Conservation (phyloP, 1,140 invertebrate genomes). For the Lepidurus apus region DNA sequence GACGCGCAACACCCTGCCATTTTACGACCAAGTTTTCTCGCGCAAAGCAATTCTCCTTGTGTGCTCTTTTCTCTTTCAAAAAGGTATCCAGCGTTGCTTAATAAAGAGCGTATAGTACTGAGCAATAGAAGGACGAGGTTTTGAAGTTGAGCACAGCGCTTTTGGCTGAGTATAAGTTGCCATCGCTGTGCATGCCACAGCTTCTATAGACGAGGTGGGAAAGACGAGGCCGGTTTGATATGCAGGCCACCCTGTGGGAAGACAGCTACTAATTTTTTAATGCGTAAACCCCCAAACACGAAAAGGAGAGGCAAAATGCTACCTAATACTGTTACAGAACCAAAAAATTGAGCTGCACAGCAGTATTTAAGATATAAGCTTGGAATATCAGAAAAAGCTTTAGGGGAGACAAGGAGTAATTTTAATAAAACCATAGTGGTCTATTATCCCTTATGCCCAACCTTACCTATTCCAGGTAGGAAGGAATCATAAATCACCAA, state of each 20-base stretch:
- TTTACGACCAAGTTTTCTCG: slow-evolving; percentile 17
- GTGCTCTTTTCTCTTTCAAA: neutral
- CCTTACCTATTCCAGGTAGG: neutral
- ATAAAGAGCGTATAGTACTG: neutral
- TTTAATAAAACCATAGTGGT: slow-evolving; percentile 22
- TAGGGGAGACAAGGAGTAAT: neutral
- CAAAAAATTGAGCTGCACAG: neutral
- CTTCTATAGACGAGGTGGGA: neutral
- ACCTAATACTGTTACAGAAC: neutral
- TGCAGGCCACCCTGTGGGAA: neutral
- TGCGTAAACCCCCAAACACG: neutral
- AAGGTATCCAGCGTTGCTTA: slow-evolving; percentile 15
- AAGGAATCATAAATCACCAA: slow-evolving; percentile 11
- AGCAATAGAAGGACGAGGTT: neutral
- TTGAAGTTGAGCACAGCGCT: neutral
- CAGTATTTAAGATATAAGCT: neutral
- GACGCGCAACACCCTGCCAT: neutral
- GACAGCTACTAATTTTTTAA: slow-evolving; percentile 16
- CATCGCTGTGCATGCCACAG: neutral
- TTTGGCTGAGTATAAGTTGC: neutral
- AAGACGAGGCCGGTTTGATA: neutral
- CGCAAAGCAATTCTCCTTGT: slow-evolving; percentile 1
- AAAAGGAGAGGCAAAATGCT: neutral
- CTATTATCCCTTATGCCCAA: slow-evolving; percentile 1
- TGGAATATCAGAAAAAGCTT: neutral